Evolutionary conservation across 2,797 vertebrate species (phyloP), one percentile per base, ranked within the genome.

Genomic region (Lacerta bilineata): DNA sequence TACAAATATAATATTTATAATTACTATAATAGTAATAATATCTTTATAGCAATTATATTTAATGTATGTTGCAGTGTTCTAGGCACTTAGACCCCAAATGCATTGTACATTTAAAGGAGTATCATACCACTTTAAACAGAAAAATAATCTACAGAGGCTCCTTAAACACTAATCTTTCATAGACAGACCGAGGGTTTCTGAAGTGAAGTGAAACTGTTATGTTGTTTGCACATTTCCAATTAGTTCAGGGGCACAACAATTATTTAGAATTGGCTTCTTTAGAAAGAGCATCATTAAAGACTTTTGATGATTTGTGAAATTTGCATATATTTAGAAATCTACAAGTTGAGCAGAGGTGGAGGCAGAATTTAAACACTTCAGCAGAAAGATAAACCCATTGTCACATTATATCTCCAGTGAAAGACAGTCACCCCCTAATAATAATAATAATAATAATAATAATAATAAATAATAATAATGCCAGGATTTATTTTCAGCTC

Each of bases 1-100:
- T 43, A 83, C 13, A 68, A 83, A 43, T 27, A 43, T 83, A 43
- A 43, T 82, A 82, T 64, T 80, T 23, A 80, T 78, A 78, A 29
- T 78, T 43, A 77, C 29, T 50, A 61, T 39, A 64, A 43, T 68
- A 68, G 41, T 43, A 61, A 61, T 80, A 68, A 83, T 43, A 29
- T 46, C 61, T 84, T n/a, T 18, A 9, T 74, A 74, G 75, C 11
- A 84, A 72, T 59, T 72, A 66, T 13, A 71, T n/a, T 72, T 36
- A 8, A 68, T 27, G 68, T 61, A 80, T 20, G 36, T 11, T 61
- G 33, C 5, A 64, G 61, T 10, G 36, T 80, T 80, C 10, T 64
- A 80, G 33, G 15, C 33, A 55, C 50, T 55, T 55, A 55, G 50
- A 55, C 13, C 50, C 50, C 50, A 15, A 55, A 55, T 55, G 50